phyloP scores from a whole-genome alignment of 2,888 invertebrate species.

The Drosophila nigritarsus region DNA sequence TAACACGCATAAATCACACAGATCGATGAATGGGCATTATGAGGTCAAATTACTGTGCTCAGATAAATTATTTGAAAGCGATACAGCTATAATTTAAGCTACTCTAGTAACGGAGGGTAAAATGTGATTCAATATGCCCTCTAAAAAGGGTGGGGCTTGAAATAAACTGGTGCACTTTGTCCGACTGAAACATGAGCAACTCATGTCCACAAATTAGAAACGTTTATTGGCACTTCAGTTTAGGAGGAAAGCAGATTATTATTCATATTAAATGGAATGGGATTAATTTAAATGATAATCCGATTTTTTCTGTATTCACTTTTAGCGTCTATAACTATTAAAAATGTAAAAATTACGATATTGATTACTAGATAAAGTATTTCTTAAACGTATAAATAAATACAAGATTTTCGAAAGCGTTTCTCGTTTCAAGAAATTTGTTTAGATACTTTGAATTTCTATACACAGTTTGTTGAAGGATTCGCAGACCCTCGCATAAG shows the following conservation, averaged over 20 bases:
- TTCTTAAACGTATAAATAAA: neutral
- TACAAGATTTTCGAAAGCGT: neutral
- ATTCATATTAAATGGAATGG: neutral
- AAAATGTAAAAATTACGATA: neutral
- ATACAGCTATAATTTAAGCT: slow-evolving; percentile 2
- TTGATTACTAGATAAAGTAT: neutral
- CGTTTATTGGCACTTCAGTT: neutral
- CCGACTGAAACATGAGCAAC: neutral
- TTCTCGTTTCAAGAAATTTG: neutral
- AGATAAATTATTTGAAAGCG: neutral
- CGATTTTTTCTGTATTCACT: too few relatives aligned
- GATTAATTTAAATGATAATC: too few relatives aligned
- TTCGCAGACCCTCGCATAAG: neutral
- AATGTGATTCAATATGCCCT: neutral
- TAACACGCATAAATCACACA: slow-evolving; percentile 20
- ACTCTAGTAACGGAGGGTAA: neutral
- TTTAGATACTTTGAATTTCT: neutral
- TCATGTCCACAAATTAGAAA: neutral
- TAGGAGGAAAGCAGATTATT: neutral
- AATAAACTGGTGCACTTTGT: neutral
- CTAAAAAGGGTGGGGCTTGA: neutral
- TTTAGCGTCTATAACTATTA: too few relatives aligned
- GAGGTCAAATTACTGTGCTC: slow-evolving; percentile 7
- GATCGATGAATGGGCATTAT: slow-evolving; percentile 19
- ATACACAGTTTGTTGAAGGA: neutral